phyloP scores from a whole-genome alignment of 23 tunicate species.

The Pegea sp. region DNA sequence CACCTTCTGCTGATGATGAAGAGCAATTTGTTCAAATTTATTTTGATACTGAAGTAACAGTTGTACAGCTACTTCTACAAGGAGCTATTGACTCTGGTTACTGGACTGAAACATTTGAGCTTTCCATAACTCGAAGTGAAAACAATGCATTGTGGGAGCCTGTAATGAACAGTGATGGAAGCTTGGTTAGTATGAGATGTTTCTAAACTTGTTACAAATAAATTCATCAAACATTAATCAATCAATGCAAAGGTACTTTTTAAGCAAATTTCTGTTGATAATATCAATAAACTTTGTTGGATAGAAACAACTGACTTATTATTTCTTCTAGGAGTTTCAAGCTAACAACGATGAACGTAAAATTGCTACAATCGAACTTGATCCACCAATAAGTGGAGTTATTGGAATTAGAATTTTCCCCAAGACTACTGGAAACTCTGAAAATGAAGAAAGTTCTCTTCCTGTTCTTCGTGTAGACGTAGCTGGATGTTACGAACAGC shows the following conservation, averaged over 20 bases:
- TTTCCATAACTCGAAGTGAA: no score
- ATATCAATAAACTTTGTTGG: background rate
- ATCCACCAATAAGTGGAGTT: slow-evolving; percentile 16
- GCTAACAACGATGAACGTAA: slow-evolving; percentile 20
- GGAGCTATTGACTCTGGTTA: slow-evolving; percentile 18
- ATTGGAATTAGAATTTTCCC: slow-evolving; percentile 24
- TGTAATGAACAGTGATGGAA: no score
- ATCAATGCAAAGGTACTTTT: background rate
- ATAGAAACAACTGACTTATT: background rate
- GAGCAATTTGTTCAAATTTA: slow-evolving; percentile 22
- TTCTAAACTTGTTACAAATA: no score
- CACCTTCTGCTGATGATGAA: slow-evolving; percentile 14
- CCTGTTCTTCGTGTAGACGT: slow-evolving; percentile 34
- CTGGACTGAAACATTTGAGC: slow-evolving; percentile 41
- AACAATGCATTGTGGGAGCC: no score
- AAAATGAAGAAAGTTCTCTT: no score
- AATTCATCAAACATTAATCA: no score
- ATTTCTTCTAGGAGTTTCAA: slow-evolving; percentile 18
- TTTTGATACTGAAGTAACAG: slow-evolving; percentile 13
- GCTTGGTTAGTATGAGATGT: no score
- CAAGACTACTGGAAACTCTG: slow-evolving; percentile 14
- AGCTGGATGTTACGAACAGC: slow-evolving; percentile 24
- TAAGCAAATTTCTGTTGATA: background rate
- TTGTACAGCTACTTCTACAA: slow-evolving; percentile 28
- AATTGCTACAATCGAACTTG: slow-evolving; percentile 7